These are phyloP conservation scores for Aporrectodea caliginosa DNA, from an alignment of 1,140 invertebrate species.

Conservation along the genomic window DNA sequence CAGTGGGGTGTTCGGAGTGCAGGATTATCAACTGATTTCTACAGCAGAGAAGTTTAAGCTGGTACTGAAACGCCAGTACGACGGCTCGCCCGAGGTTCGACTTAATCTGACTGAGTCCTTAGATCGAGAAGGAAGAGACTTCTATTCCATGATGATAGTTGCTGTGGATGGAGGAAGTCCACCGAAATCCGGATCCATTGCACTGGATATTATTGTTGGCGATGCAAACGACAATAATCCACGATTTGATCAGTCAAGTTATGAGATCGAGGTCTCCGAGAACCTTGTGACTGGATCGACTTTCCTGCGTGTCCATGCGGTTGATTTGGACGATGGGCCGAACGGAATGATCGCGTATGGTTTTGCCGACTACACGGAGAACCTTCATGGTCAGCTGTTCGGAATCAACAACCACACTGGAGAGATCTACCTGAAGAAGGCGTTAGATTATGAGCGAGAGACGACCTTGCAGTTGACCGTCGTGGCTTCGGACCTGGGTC, in stretches of 20 bases:
- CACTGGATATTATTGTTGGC: conserved; percentile 21
- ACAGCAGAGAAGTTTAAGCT: conserved; percentile 23
- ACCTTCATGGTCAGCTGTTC: conserved; percentile 23
- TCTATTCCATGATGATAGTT: conserved; percentile 13
- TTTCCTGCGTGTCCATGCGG: conserved; percentile 21
- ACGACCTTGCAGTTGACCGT: conserved; percentile 38
- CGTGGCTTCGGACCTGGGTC: conserved; percentile 39
- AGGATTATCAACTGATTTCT: conserved; percentile 17
- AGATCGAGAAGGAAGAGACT: neutral
- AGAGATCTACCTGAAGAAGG: conserved; percentile 50
- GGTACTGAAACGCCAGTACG: neutral
- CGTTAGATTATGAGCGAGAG: conserved; percentile 71
- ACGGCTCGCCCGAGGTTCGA: conserved; percentile 12
- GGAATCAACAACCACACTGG: conserved; percentile 37
- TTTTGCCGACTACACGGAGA: conserved; percentile 14
- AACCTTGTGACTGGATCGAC: neutral
- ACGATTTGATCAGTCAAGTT: conserved; percentile 18
- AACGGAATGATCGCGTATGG: conserved; percentile 22
- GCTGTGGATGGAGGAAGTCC: conserved; percentile 32
- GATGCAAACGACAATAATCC: conserved; percentile 34
- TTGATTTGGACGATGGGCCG: conserved; percentile 22
- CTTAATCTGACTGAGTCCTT: neutral
- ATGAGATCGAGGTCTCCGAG: conserved; percentile 23
- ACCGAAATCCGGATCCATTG: conserved; percentile 21
- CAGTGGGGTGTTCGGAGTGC: conserved; percentile 13